Percentiles rank a stretch among this genome's conserved stretches.
phyloP scores from a whole-genome alignment of 23 tunicate genomes.

The Halocynthia roretzi region DNA sequence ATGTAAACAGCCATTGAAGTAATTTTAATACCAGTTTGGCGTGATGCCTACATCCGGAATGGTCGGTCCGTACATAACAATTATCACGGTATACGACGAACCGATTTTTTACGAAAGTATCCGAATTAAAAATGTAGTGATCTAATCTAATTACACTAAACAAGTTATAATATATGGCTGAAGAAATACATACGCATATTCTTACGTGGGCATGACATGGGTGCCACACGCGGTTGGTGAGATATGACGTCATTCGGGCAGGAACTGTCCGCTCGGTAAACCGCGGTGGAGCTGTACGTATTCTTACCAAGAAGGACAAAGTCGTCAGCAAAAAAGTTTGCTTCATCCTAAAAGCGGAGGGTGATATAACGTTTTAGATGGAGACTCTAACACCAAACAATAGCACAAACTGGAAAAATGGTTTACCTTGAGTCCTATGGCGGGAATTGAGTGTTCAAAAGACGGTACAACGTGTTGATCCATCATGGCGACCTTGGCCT shows the following conservation, averaged over 20 bases:
- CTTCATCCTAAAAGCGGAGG: not conserved
- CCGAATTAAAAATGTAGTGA: too few species aligned
- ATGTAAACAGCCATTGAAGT: not conserved
- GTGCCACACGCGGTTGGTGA: not conserved
- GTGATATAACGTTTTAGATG: too few species aligned
- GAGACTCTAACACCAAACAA: not conserved
- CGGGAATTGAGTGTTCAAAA: constrained; percentile 52
- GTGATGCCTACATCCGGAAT: not conserved
- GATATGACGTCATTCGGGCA: not conserved
- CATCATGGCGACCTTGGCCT: constrained; percentile 15
- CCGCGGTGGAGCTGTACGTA: not conserved
- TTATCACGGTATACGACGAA: not conserved
- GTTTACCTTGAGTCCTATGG: constrained; percentile 57
- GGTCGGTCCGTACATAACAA: not conserved
- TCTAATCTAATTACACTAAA: too few species aligned
- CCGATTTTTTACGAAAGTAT: too few species aligned
- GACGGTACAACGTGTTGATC: constrained; percentile 93
- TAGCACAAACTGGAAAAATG: constrained; percentile 8
- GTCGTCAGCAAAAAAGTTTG: constrained; percentile 20
- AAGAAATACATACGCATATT: not conserved
- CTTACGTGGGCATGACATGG: not conserved
- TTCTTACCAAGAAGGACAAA: constrained; percentile 13
- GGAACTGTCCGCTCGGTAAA: not conserved
- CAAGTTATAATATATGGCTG: too few species aligned
- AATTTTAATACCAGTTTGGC: not conserved